These are phyloP conservation scores for Bombus terrestris DNA, from an alignment of 1,140 invertebrate species.

Conservation along the genomic window DNA sequence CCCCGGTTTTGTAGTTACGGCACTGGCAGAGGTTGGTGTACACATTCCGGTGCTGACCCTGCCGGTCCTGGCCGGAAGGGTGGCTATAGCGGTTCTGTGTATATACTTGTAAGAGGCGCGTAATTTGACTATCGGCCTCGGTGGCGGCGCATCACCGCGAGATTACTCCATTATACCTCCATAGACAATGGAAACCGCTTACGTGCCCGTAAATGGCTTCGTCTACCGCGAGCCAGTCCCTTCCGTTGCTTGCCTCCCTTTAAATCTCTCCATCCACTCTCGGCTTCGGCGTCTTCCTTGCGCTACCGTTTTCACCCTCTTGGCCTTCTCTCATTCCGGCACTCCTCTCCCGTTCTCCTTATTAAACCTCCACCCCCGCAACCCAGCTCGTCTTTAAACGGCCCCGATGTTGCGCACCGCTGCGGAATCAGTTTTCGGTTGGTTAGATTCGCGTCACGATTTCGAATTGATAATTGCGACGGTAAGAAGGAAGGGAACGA, in stretches of 20 bases:
- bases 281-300: background rate
- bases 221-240: conserved; percentile 62
- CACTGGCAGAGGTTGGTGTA: background rate
- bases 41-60: conserved; percentile 17
- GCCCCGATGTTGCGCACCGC: background rate
- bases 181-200: conserved; percentile 82
- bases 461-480: conserved; percentile 44
- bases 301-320: conserved; percentile 11
- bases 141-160: conserved; percentile 80
- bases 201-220: conserved; percentile 81
- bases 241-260: conserved; percentile 43
- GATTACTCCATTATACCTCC: conserved; percentile 82
- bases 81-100: conserved; percentile 58
- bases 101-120: conserved; percentile 75
- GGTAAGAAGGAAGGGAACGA: conserved; percentile 33
- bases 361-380: conserved; percentile 5
- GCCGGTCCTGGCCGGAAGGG: conserved; percentile 56
- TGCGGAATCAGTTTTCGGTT: conserved; percentile 43
- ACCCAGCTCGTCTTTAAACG: background rate
- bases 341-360: background rate
- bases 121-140: conserved; percentile 80
- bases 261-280: conserved; percentile 8
- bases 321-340: conserved; percentile 16
- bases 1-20: background rate
- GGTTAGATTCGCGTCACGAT: conserved; percentile 43